A percentile compares a stretch with the other conserved stretches of the same genome.
Conservation (phyloP, 2,113 vertebrate species). For the Hippocampus comes region DNA sequence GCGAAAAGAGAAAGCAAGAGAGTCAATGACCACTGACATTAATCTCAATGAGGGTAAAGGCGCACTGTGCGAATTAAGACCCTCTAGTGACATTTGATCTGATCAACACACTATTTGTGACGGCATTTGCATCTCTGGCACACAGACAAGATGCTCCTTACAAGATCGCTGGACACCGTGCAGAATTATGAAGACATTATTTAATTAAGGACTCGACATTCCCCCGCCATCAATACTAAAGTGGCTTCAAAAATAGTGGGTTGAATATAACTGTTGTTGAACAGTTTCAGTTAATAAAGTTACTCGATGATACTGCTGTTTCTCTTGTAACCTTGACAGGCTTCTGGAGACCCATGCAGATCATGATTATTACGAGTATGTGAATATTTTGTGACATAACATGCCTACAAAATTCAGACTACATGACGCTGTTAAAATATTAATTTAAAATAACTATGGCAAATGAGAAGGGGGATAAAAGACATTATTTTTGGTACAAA, state of each 20-base stretch:
- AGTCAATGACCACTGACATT: constrained; percentile 31
- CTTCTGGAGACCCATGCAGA: constrained; percentile 67
- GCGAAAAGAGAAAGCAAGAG: background rate
- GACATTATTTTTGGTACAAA: constrained; percentile 86
- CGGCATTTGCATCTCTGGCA: constrained; percentile 13
- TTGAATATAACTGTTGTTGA: constrained; percentile 67
- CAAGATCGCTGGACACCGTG: constrained; percentile 59
- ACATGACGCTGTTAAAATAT: constrained; percentile 73
- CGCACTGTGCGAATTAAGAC: constrained; percentile 19
- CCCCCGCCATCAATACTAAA: constrained; percentile 69
- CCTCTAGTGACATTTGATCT: constrained; percentile 12
- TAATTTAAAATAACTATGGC: constrained; percentile 71
- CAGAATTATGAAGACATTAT: constrained; percentile 58
- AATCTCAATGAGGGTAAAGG: constrained; percentile 36
- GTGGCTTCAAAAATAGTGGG: constrained; percentile 73
- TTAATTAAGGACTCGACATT: constrained; percentile 61
- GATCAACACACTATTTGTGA: constrained; percentile 11
- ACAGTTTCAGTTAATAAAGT: constrained; percentile 54
- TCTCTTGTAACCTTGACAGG: constrained; percentile 60
- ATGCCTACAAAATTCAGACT: constrained; percentile 68
- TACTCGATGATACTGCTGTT: constrained; percentile 53
- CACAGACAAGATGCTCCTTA: constrained; percentile 41
- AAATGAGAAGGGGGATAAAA: constrained; percentile 52
- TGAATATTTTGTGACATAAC: constrained; percentile 74
- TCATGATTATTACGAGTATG: constrained; percentile 65